These are phyloP conservation scores for Fregetta grallaria DNA, from an alignment of 2,113 vertebrate genomes.

Conservation along the genomic window DNA sequence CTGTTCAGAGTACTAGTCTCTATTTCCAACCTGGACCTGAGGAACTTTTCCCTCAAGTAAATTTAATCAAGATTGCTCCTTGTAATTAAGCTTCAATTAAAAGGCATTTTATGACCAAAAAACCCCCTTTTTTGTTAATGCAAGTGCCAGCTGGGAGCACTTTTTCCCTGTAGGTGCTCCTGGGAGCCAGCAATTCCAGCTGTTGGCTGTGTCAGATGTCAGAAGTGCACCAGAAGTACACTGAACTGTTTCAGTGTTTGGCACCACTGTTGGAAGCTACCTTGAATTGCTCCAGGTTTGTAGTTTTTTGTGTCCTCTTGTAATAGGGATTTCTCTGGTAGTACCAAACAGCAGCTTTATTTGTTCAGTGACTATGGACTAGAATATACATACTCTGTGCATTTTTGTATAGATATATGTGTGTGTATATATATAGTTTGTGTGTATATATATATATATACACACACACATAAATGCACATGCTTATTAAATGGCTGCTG, in stretches of 20 bases:
- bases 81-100: conserved; percentile 22
- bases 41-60: not conserved
- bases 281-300: not conserved
- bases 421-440: not conserved
- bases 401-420: not conserved
- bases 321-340: not conserved
- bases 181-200: not conserved
- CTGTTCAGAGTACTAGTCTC: not conserved
- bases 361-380: not conserved
- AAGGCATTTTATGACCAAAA: not conserved
- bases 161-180: not conserved
- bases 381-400: not conserved
- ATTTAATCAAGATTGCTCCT: not conserved
- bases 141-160: not conserved
- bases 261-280: not conserved
- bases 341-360: not conserved
- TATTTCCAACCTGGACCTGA: not conserved
- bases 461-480: rapidly evolving
- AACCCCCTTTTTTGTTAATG: rapidly evolving
- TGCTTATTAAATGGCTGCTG: not conserved
- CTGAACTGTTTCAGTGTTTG: not conserved
- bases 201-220: not conserved
- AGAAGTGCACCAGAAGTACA: not conserved
- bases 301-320: not conserved
- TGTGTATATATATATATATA: not conserved